Evolutionary conservation across 2,888 invertebrate species (phyloP).

Genomic region (Coelogynopora nodosa): DNA sequence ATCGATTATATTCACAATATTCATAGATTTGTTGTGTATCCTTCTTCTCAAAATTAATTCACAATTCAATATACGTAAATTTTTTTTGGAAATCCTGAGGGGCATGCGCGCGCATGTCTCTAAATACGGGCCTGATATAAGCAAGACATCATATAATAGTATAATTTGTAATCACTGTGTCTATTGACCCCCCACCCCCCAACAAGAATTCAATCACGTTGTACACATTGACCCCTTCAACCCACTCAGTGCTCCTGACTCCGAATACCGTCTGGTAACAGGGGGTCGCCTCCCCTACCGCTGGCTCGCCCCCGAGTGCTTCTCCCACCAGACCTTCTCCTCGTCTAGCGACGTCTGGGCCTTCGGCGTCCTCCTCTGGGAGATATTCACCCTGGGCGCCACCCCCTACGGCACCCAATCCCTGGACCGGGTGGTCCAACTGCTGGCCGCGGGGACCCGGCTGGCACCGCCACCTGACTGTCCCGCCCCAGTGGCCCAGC

Average conservation of each 20-base stretch:
- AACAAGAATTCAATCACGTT: not conserved
- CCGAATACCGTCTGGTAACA: not conserved
- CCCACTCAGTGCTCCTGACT: not conserved
- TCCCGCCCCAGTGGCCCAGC: not conserved
- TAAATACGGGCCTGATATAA: too few species aligned
- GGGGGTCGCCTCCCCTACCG: not conserved
- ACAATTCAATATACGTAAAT: too few species aligned
- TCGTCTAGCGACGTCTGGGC: not conserved
- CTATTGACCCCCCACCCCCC: not conserved
- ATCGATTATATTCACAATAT: too few species aligned
- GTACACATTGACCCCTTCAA: not conserved
- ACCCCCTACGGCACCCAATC: not conserved
- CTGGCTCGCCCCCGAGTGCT: not conserved
- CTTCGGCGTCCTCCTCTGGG: constrained; percentile 7
- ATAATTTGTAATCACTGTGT: too few species aligned
- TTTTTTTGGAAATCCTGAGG: too few species aligned
- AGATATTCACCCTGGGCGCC: not conserved
- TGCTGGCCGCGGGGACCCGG: not conserved
- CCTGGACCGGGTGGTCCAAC: not conserved
- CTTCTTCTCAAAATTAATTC: too few species aligned
- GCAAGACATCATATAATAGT: not conserved
- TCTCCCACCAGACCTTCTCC: not conserved
- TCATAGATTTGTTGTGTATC: too few species aligned
- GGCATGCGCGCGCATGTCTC: too few species aligned
- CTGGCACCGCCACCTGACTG: not conserved